Base-by-base conservation (phyloP, 1,140 invertebrate species). In the Meloidogyne exigua region DNA sequence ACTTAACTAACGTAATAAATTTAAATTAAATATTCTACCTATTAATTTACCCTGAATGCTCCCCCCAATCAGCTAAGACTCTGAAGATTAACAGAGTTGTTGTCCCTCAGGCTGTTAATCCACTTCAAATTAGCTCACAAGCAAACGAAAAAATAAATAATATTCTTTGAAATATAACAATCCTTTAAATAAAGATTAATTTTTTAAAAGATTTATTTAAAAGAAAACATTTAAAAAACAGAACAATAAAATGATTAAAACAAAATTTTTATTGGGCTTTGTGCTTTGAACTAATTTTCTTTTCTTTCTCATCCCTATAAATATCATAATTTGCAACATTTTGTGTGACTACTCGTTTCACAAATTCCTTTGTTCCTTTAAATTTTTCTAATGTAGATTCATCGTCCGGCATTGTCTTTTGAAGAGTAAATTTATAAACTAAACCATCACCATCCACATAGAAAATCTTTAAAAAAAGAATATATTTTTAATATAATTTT, bases 331-430 rank as follows among this genome's bases (percentile, higher is more conserved):
- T 57, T 57, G 49, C 49, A n/a, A 57, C 49, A 57, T 57, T 57
- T 57, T 57, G 49, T 57, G 39, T 25, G 11, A 49, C 36, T 21
- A 73, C 72, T n/a, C 44, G 42, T 64, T 73, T 42, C 21, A 73
- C 72, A 36, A 73, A 73, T 11, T 73, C 44, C 23, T 57, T 64
- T 36, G 42, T 77, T 32, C n/a, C 64, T 68, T 11, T 36, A 63
- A 32, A 70, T 36, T 64, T 73, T 15, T 57, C 13, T 65, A 64
- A 32, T 62, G 25, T 25, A 44, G 44, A 62, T 65, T 62, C 62
- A 3, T 80, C 79, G 67, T 80, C 74, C 26, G 79, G 79, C 79
- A 71, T 70, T 44, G 65, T 36, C 42, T 82, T 82, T 49, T 81
- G 80, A 18, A 81, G 39, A 13, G 70, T 81, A 21, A 72, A 57